Conservation (phyloP, 2,797 vertebrate species). For the Coreius guichenoti region DNA sequence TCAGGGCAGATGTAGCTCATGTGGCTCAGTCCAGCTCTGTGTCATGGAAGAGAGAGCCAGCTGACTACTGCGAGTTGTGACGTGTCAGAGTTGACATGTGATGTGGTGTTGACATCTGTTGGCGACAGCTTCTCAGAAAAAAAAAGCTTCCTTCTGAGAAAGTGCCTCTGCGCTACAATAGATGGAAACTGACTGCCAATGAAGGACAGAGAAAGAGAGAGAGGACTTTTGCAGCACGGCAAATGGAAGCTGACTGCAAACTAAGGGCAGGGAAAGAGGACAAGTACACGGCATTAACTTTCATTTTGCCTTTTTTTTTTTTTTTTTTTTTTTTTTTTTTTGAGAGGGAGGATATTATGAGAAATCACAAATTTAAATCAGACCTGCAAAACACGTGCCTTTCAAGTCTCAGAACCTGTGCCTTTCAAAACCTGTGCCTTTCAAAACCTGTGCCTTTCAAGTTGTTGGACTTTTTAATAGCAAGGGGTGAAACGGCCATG, state of each 20-base stretch:
- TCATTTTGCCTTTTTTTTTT: slow-evolving; percentile 17
- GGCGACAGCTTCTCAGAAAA: slow-evolving; percentile 41
- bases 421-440: neutral
- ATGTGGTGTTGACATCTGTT: slow-evolving; percentile 56
- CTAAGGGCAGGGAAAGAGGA: slow-evolving; percentile 25
- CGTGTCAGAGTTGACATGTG: slow-evolving; percentile 46
- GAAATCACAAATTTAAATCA: neutral
- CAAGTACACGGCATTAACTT: slow-evolving; percentile 33
- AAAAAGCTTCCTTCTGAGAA: slow-evolving; percentile 9
- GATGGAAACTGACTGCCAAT: slow-evolving; percentile 40
- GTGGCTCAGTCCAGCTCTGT: slow-evolving; percentile 38
- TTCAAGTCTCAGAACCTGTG: neutral
- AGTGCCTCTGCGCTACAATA: slow-evolving; percentile 8
- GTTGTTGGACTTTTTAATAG: neutral
- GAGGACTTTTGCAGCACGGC: slow-evolving; percentile 6
- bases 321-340: neutral
- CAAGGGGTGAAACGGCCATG: neutral
- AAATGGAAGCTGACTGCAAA: slow-evolving; percentile 42
- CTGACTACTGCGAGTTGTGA: slow-evolving; percentile 46
- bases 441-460: neutral
- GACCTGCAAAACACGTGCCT: neutral
- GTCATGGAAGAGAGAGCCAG: slow-evolving; percentile 43
- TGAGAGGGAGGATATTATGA: neutral
- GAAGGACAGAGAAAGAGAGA: slow-evolving; percentile 19
- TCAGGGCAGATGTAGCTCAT: slow-evolving; percentile 38